Evolutionary conservation across 2,797 vertebrate species (phyloP), one percentile per base, ranked within the genome.

Genomic region (Hapalemur alaotrensis): DNA sequence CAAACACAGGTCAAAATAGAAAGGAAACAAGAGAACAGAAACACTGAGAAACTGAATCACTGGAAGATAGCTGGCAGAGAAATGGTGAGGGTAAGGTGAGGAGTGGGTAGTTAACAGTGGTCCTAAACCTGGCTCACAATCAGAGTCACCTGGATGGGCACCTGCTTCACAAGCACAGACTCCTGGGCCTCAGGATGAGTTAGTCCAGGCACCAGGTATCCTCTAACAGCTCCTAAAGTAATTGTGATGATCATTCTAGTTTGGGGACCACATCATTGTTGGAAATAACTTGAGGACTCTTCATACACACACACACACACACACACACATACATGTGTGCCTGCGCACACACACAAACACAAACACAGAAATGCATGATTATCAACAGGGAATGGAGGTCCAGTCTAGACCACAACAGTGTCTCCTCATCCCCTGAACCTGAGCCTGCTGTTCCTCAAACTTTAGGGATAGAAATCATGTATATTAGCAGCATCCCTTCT

Each of bases 191-290:
- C 4, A 10, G 30, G 15, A 50, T 67, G 63, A 23, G 9, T 54
- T 86, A 30, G 13, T 63, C 5, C 32, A 38, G 35, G 3, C 5
- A 15, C 61, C 35, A 35, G 70, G 5, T 14, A 43, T 43, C 18
- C 95, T 92, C 54, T 85, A 81, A 96, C 97, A 97, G 38, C 20
- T 89, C 15, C 32, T 69, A 7, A 80, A 92, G 7, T 25, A 4
- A 7, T 90, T 90, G 43, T 6, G 1, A 1, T 76, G 85, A 94
- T 93, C 18, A 82, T 0, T 11, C 28, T 75, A 35, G 28, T 61
- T 81, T 48, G 8, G 41, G 11, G 69, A 32, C 7, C 8, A 22
- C 18, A 54, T 2, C 63, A 13, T 95, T 76, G 79, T 7, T 76
- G 17, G 43, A 95, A 93, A 88, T 81, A 72, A 72, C 30, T 59